Base-by-base conservation (phyloP, 2,797 vertebrate genomes). In the Lates japonicus region DNA sequence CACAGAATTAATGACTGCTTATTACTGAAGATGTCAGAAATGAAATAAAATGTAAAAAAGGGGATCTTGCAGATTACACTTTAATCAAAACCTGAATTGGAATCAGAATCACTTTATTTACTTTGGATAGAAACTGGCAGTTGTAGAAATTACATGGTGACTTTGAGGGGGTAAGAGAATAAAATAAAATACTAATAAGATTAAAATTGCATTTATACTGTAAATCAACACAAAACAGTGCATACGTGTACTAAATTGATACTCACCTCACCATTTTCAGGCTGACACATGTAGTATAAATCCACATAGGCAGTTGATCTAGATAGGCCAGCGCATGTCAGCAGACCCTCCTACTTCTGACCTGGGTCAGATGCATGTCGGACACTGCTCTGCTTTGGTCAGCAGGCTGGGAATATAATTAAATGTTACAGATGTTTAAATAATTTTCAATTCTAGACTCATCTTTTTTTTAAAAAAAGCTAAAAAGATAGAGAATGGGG, bases 11-110 rank as follows among this genome's bases (percentile, higher is more conserved):
- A 85, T 84, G 63, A 69, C 55, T 70, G 42, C 74, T 76, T 70
- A 82, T 81, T 78, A 81, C 72, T 55, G 39, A 41, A 83, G 51
- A 78, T 81, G 81, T 86, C 78, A 85, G 59, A 75, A 89, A 78
- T 31, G 31, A 64, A 74, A 69, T 51, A 79, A 42, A 11, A 46
- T 65, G 42, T 60, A 41, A 69, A 75, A 68, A 59, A 33, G 44
- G 19, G 51, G 75, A 72, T 86, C 61, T 78, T 60, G 66, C 11
- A 49, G 83, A 77, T 86, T 78, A 79, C 37, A 62, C 76, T 79
- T 82, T 75, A 82, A 82, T 85, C 70, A 79, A 82, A 86, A 77
- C 62, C 22, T 35, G 17, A 68, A 46, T 61, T 75, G 25, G 62
- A 72, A 76, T 74, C 55, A 19, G 68, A 83, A 60, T 73, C 59